Conservation (phyloP, 2,797 vertebrate genomes). For the Paramormyrops hopkinsi region DNA sequence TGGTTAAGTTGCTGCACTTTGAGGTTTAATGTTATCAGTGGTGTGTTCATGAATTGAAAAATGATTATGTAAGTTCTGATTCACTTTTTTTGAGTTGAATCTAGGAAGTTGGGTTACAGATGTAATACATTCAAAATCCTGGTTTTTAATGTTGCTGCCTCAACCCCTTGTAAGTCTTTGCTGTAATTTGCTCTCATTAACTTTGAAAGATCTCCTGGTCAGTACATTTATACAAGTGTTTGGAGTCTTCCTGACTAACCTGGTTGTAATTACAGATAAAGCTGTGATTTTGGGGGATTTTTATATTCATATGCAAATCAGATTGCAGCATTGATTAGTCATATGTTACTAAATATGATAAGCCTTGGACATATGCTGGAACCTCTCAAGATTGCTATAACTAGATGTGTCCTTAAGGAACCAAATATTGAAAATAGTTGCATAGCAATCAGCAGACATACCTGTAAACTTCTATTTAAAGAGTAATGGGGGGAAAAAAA, state of each 20-base stretch:
- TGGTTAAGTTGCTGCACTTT: not conserved
- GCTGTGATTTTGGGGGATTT: not conserved
- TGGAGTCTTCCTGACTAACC: not conserved
- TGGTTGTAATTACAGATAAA: not conserved
- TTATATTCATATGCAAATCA: not conserved
- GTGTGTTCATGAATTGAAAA: not conserved
- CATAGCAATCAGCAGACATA: not conserved
- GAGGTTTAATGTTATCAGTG: not conserved
- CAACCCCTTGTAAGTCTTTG: not conserved
- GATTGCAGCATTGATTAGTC: not conserved
- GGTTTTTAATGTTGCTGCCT: not conserved
- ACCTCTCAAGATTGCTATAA: not conserved
- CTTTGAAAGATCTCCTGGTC: not conserved
- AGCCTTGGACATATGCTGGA: not conserved
- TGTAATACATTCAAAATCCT: not conserved
- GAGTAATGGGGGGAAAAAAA: not conserved
- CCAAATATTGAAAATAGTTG: not conserved
- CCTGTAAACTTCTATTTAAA: not conserved
- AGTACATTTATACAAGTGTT: not conserved
- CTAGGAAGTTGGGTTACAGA: not conserved
- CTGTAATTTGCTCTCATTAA: not conserved
- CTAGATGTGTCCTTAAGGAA: not conserved
- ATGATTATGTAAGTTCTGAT: not conserved
- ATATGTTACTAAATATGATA: not conserved
- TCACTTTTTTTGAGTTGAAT: not conserved